Base-by-base conservation (phyloP, 1,140 invertebrate species). In the Dendrolimus kikuchii region DNA sequence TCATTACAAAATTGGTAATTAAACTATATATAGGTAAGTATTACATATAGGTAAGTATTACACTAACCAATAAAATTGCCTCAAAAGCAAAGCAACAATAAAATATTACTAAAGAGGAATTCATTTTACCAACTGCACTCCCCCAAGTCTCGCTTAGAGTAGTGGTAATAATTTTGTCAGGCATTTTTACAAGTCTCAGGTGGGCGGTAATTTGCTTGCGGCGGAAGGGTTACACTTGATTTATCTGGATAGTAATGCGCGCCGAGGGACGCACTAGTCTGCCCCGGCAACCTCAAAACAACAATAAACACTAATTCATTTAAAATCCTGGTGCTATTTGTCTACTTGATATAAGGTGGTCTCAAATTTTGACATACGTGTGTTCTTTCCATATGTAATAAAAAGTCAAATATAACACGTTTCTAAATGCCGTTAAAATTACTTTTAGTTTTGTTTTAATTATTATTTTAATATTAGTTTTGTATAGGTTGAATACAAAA, bases 181-280 rank as follows among this genome's bases (percentile, higher is more conserved):
- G 64, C 55, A 69, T 81, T 82, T 83, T 83, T 82, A 73, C 73
- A 72, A 80, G 80, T 82, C 82, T 86, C 80, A 86, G 80, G 82
- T 86, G 80, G 80, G 74, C 59, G 51, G 68, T 81, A 81, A 80
- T 80, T 85, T 80, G 81, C 72, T 77, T 80, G 76, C 59, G 73
- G 60, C 54, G 57, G 72, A 81, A 83, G 80, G 82, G 82, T 83
- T 86, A 71, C 59, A 64, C 60, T 73, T 77, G 76, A 83, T 86
- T 81, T 82, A 82, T 83, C 64, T 64, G 39, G 51, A 23, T 46
- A 45, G 59, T 79, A 75, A 84, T 66, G 72, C 65, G 66, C 73
- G 67, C 61, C 67, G 43, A 51, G 78, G 78, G 79, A 82, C 65
- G 53, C 59, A 71, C 71, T 77, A 74, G 64, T 66, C 54, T 60